phyloP scores from a whole-genome alignment of 2,888 invertebrate genomes.

The Phoronis australis region DNA sequence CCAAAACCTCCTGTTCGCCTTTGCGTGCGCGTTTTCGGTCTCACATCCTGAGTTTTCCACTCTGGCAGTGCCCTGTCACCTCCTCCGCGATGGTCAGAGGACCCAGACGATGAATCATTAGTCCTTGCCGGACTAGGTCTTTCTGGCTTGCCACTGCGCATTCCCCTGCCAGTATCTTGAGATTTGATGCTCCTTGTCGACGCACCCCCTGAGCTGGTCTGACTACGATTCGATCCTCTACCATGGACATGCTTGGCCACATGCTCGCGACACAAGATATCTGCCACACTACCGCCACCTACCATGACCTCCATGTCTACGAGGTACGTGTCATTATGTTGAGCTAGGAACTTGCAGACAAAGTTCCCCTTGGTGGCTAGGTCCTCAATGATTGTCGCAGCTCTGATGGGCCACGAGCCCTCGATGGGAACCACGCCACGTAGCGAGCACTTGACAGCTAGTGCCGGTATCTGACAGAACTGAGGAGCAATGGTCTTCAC shows the following conservation, averaged over 20 bases:
- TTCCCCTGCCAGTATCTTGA: background rate
- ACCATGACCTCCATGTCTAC: background rate
- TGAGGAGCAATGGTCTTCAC: conserved; percentile 8
- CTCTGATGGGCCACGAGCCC: background rate
- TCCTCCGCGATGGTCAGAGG: background rate
- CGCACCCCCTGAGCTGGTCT: conserved; percentile 17
- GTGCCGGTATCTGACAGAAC: conserved; percentile 13
- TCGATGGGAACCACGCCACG: conserved; percentile 20
- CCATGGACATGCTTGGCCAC: background rate
- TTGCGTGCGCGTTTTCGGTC: too few species aligned
- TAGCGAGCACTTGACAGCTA: conserved; percentile 18
- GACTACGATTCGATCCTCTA: background rate
- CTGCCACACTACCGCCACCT: background rate
- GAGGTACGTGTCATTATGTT: background rate
- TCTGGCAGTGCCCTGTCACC: too few species aligned
- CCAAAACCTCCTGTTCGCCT: too few species aligned
- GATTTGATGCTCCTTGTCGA: conserved; percentile 4
- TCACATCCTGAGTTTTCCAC: background rate
- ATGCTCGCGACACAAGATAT: background rate
- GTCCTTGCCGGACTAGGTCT: background rate
- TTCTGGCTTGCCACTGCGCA: background rate
- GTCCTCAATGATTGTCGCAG: background rate
- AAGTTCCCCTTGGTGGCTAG: background rate
- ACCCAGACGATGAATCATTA: background rate
- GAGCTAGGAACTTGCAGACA: background rate